Evolutionary conservation across 2,888 invertebrate genomes (phyloP).

Genomic region (Sesia apiformis): DNA sequence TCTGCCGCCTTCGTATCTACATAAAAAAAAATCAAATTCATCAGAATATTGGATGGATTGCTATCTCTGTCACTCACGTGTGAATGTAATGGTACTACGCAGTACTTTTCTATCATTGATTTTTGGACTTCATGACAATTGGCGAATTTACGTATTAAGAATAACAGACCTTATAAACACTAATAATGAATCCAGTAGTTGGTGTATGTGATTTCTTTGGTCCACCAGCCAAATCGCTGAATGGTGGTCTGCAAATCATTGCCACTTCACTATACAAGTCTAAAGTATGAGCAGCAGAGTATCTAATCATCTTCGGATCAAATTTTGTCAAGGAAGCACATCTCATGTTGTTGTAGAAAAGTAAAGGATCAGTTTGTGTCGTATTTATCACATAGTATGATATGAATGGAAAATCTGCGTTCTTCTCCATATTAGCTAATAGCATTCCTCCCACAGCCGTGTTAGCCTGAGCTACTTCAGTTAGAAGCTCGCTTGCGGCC

Average conservation of each 20-base stretch:
- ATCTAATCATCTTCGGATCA: constrained; percentile 84
- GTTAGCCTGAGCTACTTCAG: constrained; percentile 82
- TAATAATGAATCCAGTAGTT: constrained; percentile 91
- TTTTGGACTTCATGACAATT: no score
- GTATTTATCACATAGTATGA: constrained; percentile 93
- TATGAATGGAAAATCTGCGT: constrained; percentile 93
- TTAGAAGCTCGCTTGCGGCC: constrained; percentile 84
- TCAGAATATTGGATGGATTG: no score
- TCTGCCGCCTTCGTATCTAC: no score
- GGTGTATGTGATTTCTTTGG: constrained; percentile 86
- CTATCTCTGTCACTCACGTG: no score
- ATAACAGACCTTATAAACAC: constrained; percentile 84
- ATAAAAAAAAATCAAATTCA: no score
- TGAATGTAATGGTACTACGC: no score
- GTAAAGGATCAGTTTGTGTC: constrained; percentile 87
- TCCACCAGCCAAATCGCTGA: constrained; percentile 84
- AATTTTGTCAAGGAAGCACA: constrained; percentile 89
- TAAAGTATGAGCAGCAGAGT: constrained; percentile 90
- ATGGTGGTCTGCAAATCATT: constrained; percentile 90
- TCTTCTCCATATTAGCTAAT: constrained; percentile 91
- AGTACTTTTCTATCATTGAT: no score
- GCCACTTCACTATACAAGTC: constrained; percentile 94
- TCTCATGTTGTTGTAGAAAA: constrained; percentile 89
- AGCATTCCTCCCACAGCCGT: constrained; percentile 87
- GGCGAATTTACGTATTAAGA: not conserved